Evolutionary conservation across 1,140 invertebrate species (phyloP).

Genomic region (Drosophila burlai): DNA sequence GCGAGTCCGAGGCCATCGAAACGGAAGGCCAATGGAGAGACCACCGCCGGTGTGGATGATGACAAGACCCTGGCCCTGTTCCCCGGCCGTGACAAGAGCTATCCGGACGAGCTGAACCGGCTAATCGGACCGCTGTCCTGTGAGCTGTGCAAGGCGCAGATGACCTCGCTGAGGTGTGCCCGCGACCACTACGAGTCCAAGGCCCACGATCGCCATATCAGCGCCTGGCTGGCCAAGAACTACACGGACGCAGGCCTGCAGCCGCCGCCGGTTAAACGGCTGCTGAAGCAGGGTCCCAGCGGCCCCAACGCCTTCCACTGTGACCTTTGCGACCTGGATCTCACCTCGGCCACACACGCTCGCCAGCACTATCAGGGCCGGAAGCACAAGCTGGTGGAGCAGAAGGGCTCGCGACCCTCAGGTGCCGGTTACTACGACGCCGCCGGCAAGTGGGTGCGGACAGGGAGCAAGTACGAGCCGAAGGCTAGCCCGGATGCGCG

Average conservation of each 20-base stretch:
- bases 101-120: conserved; percentile 84
- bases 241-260: conserved; percentile 70
- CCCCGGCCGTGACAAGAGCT: conserved; percentile 67
- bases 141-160: conserved; percentile 82
- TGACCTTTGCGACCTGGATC: conserved; percentile 84
- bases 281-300: conserved; percentile 53
- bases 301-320: conserved; percentile 83
- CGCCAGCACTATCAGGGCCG: conserved; percentile 86
- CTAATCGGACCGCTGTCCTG: conserved; percentile 85
- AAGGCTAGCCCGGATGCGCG: conserved; percentile 31
- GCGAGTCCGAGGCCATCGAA: not conserved
- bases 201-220: conserved; percentile 85
- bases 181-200: conserved; percentile 86
- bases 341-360: conserved; percentile 85
- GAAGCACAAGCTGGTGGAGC: conserved; percentile 84
- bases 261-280: conserved; percentile 72
- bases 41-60: not conserved
- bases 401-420: conserved; percentile 59
- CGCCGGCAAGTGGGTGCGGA: conserved; percentile 83
- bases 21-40: conserved; percentile 2
- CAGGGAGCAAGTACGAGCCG: conserved; percentile 42
- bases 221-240: conserved; percentile 79
- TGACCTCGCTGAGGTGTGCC: conserved; percentile 84
- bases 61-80: conserved; percentile 18
- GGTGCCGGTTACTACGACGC: conserved; percentile 83